Evolutionary conservation across 2,888 invertebrate species (phyloP), one percentile per base, ranked within the genome.

Genomic region (Coremacera marginata): DNA sequence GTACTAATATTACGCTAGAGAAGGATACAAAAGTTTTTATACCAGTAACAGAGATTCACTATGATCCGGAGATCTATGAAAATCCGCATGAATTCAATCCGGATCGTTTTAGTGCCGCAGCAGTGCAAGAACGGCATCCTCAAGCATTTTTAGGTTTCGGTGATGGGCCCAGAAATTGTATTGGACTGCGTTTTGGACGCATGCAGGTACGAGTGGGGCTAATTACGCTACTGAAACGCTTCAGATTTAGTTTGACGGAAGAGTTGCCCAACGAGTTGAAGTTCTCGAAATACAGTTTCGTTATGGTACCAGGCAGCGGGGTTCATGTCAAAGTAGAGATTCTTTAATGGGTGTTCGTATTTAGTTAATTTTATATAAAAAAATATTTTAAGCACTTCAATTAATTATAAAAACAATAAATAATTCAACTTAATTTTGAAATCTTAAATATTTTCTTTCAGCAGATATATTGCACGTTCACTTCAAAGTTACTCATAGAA

Each of bases 11-110:
- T 0, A 79, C 84, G 0, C 77, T 90, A 2, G 85, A 88, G 31
- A 87, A 88, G n/a, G 89, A 87, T 11, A 86, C 84, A 0, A 74
- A 74, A 2, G 82, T 90, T 0, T 76, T 84, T 5, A 87, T 90
- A 65, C 88, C 90, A 0, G 83, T 86, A 3, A 82, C 82, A 44
- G 87, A 87, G 16, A 86, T 91, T 49, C 90, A 91, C 77, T 83
- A 87, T 62, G 90, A 91, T 83, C 87, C 89, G 0, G 84, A 88
- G 16, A 87, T 89, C 76, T 90, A 88, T 82, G 86, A 89, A 2
- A 83, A 90, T 63, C 90, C 91, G 1, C 77, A 85, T 1, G 83
- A 84, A 77, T 91, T 90, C 77, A 87, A 89, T 51, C 91, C 91
- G 0, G 90, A 90, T 71, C 84, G 90, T 55, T 91, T 90, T 73